A percentile compares a stretch with the other conserved stretches of the same genome.
Conservation (phyloP, 2,888 invertebrate species). For the Homarus gammarus region DNA sequence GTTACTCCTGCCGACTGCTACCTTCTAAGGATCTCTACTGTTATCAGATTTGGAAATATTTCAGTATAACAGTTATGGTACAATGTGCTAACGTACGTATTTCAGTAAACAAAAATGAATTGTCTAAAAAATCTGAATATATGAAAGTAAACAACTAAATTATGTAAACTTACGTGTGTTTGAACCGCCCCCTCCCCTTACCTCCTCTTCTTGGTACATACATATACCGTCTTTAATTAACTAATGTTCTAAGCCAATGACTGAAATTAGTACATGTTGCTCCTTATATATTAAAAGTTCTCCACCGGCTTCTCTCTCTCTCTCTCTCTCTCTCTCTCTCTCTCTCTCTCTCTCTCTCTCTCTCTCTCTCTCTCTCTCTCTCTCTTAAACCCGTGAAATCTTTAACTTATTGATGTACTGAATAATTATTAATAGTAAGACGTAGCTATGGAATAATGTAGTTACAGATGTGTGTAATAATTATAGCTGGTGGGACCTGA, state of each 20-base stretch:
- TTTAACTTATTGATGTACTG: conserved; percentile 28
- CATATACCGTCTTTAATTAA: background rate
- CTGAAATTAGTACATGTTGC: conserved; percentile 17
- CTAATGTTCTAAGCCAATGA: conserved; percentile 11
- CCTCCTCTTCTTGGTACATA: background rate
- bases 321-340: no score
- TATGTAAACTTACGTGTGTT: background rate
- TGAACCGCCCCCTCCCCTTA: background rate
- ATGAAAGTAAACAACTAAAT: no score
- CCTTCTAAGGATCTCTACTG: background rate
- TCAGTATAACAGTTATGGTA: background rate
- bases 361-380: no score
- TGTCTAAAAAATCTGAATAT: no score
- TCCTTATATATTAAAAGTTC: conserved; percentile 25
- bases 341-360: no score
- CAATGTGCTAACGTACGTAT: background rate
- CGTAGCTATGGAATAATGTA: background rate
- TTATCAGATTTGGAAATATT: background rate
- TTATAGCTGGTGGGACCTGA: conserved; percentile 30
- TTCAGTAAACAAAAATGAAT: no score
- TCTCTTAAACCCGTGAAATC: background rate
- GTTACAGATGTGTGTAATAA: conserved; percentile 17
- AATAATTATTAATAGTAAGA: background rate
- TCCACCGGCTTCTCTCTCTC: conserved; percentile 4
- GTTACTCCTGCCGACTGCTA: conserved; percentile 2